phyloP scores from a whole-genome alignment of 2,888 invertebrate species.

The Quadroppia sp. region DNA sequence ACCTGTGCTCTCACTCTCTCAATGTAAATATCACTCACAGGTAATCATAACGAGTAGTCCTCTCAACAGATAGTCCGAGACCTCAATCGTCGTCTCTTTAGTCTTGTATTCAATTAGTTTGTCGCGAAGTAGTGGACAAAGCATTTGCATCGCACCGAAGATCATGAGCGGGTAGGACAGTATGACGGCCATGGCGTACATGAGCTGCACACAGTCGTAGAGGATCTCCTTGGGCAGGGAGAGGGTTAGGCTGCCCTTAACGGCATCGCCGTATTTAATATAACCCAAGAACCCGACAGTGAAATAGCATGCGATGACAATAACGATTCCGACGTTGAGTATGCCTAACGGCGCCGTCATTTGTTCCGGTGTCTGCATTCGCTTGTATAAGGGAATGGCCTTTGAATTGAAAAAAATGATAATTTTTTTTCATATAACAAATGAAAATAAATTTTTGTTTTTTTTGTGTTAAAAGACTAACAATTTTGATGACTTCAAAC shows the following conservation, averaged over 20 bases:
- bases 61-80: constrained; percentile 62
- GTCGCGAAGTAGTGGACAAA: constrained; percentile 67
- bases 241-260: constrained; percentile 29
- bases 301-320: constrained; percentile 30
- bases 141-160: constrained; percentile 84
- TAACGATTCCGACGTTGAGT: constrained; percentile 17
- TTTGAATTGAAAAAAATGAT: neutral
- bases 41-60: constrained; percentile 69
- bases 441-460: too few relatives aligned
- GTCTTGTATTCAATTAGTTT: constrained; percentile 52
- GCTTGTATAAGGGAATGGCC: constrained; percentile 43
- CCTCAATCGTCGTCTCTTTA: constrained; percentile 56
- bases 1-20: neutral
- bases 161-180: constrained; percentile 85
- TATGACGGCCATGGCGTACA: constrained; percentile 81
- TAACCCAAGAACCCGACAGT: constrained; percentile 41
- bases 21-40: constrained; percentile 63
- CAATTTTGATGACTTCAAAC: constrained; percentile 76
- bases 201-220: constrained; percentile 67
- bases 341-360: constrained; percentile 36
- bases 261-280: constrained; percentile 25
- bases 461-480: too few relatives aligned
- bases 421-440: neutral
- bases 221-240: neutral
- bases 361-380: constrained; percentile 14